Evolutionary conservation across 2,888 invertebrate species (phyloP), one percentile per base, ranked within the genome.

Genomic region (Andrena fulva): DNA sequence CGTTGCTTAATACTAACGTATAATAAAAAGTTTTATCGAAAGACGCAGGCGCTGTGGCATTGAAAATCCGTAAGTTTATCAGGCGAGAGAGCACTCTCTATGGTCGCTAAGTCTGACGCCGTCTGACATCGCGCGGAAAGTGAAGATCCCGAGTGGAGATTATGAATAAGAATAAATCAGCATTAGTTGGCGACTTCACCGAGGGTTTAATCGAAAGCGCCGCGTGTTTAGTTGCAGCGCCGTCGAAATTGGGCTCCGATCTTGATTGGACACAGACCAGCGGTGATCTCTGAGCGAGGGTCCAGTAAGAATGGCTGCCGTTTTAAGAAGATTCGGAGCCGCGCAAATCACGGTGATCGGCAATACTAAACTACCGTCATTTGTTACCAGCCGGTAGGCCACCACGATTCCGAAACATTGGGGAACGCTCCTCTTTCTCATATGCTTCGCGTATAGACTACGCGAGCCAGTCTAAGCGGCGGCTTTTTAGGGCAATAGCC

Each of bases 271-370:
- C 35, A 20, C 69, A 72, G 59, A 71, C 33, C 73, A 67, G 24
- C 42, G 64, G 63, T 77, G 77, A 84, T 84, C 72, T 76, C 60
- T 77, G 71, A 56, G 35, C 48, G 60, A 80, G 72, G 80, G 60
- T 89, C 85, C 90, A 91, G 89, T 89, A 91, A 92, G 91, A 92
- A 93, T 93, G 93, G 93, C 93, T 80, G 92, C 92, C 88, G 91
- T 90, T 85, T 85, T 93, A 78, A 91, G 92, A 89, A 92, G 90
- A 85, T 88, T 91, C 69, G 89, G 89, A 82, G 81, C 87, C 87
- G 86, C 90, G 75, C 88, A 90, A 86, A 87, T 79, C 67, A 72
- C 91, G 87, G 83, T 90, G 64, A 88, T 92, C 85, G 90, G 90
- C 83, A 92, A 91, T 86, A 75, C 87, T 67, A 91, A 89, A 82